Conservation (phyloP, 2,113 vertebrate species). For the Cariama cristata region DNA sequence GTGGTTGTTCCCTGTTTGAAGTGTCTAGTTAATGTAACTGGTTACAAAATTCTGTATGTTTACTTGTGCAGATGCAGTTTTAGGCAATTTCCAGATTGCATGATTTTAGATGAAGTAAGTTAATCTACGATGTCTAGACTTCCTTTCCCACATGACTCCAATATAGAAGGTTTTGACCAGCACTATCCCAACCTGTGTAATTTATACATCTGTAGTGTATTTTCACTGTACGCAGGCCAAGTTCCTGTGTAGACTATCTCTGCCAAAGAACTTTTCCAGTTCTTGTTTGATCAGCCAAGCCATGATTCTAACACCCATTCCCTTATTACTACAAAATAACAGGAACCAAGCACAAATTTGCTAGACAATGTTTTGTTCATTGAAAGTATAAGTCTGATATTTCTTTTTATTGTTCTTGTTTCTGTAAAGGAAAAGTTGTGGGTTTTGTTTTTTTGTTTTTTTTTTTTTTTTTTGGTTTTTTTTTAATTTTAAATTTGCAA, state of each 20-base stretch:
- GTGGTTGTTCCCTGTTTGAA: not conserved
- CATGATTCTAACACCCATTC: constrained; percentile 13
- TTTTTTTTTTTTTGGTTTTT: too few species aligned
- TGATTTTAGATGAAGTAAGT: constrained; percentile 22
- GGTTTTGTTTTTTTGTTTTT: not conserved
- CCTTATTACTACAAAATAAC: not conserved
- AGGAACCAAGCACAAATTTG: constrained; percentile 39
- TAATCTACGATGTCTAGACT: constrained; percentile 68
- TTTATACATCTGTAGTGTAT: constrained; percentile 69
- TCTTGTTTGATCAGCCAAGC: constrained; percentile 34
- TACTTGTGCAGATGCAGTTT: not conserved
- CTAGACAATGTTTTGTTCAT: constrained; percentile 9
- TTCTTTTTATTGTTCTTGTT: not conserved
- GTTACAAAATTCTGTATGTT: not conserved
- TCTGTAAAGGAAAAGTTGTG: not conserved
- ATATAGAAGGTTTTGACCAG: constrained; percentile 47
- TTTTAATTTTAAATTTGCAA: not conserved
- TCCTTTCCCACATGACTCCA: constrained; percentile 62
- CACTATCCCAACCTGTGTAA: constrained; percentile 54
- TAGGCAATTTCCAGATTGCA: constrained; percentile 32
- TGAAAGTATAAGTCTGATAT: not conserved
- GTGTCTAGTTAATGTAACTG: not conserved
- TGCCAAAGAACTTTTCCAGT: constrained; percentile 71
- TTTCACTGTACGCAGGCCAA: constrained; percentile 73
- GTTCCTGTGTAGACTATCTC: constrained; percentile 10